Evolutionary conservation across 2,113 vertebrate genomes (phyloP).

Genomic region (Gasterosteus aculeatus): DNA sequence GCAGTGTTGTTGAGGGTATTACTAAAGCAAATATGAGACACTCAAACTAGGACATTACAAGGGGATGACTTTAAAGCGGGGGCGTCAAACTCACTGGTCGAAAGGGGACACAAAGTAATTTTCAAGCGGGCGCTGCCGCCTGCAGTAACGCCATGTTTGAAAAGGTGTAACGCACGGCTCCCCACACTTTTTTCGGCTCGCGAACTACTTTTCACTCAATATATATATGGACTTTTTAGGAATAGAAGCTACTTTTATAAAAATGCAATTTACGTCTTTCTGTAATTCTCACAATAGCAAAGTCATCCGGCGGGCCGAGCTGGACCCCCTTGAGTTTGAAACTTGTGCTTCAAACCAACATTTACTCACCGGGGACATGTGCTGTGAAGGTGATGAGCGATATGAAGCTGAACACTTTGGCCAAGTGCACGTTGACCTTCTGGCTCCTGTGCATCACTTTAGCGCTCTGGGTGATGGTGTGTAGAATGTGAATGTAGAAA

Average conservation of each 20-base stretch:
- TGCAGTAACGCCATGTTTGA: too few relatives aligned
- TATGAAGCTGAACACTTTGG: conserved; percentile 69
- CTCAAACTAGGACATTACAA: background rate
- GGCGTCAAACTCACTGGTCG: background rate
- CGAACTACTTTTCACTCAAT: too few relatives aligned
- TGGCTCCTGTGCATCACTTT: conserved; percentile 63
- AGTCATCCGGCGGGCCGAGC: too few relatives aligned
- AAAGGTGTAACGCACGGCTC: too few relatives aligned
- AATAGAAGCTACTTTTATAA: too few relatives aligned
- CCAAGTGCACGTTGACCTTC: conserved; percentile 57
- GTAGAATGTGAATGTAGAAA: conserved; percentile 62
- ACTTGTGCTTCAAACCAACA: background rate
- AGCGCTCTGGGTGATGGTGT: conserved; percentile 55
- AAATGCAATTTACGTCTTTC: too few relatives aligned
- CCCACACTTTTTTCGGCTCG: too few relatives aligned
- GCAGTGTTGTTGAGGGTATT: background rate
- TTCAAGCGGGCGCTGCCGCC: too few relatives aligned
- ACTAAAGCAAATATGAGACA: background rate
- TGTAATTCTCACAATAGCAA: too few relatives aligned
- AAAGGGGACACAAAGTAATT: too few relatives aligned
- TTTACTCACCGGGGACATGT: conserved; percentile 67
- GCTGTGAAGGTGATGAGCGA: conserved; percentile 66
- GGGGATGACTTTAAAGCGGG: background rate
- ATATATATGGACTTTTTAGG: too few relatives aligned
- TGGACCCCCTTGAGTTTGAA: too few relatives aligned